Conservation (phyloP, 92 coral and sea anemone species). For the Muricea muricata region DNA sequence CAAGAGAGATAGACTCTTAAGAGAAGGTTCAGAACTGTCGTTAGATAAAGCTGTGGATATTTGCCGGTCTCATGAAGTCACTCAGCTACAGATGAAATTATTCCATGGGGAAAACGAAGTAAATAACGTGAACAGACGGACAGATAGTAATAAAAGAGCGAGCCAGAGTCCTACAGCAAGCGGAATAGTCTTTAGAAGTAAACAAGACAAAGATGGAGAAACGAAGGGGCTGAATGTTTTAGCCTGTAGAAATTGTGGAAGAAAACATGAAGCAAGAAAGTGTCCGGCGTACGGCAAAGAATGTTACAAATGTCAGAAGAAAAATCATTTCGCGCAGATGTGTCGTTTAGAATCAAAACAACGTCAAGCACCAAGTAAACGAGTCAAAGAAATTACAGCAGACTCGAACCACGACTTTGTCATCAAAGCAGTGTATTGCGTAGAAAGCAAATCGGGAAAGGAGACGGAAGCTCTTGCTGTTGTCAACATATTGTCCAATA, state of each 20-base stretch:
- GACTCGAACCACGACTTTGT: too few relatives aligned
- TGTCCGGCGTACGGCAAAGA: constrained; percentile 31
- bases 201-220: neutral
- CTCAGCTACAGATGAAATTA: neutral
- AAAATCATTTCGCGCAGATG: too few relatives aligned
- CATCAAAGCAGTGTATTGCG: too few relatives aligned
- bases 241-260: neutral
- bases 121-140: neutral
- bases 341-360: neutral
- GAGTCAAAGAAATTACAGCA: neutral
- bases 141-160: neutral
- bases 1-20: neutral
- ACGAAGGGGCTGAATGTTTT: neutral
- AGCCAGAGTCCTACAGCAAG: neutral
- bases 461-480: too few relatives aligned
- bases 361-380: neutral
- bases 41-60: too few relatives aligned
- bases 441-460: too few relatives aligned
- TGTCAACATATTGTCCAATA: neutral
- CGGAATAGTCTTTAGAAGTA: neutral
- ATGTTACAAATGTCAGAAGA: too few relatives aligned
- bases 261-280: constrained; percentile 20
- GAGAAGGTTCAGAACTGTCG: too few relatives aligned
- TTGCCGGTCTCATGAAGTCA: constrained; percentile 1
- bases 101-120: neutral